phyloP scores from a whole-genome alignment of 2,888 invertebrate species.

The Syritta pipiens region DNA sequence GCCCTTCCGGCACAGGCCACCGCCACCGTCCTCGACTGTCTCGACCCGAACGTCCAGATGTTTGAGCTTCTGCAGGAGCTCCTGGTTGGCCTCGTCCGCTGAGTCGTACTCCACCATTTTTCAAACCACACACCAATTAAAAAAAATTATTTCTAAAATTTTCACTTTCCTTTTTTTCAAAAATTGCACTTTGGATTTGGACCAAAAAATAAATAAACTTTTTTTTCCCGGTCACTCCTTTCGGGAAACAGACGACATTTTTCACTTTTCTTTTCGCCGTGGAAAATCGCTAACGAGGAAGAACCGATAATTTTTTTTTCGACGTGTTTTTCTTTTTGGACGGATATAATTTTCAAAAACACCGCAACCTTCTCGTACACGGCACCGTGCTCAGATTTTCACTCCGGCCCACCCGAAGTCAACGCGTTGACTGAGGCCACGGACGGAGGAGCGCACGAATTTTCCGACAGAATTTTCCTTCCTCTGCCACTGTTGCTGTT shows the following conservation, averaged over 20 bases:
- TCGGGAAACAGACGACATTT: slow-evolving; percentile 33
- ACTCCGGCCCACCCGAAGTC: slow-evolving; percentile 71
- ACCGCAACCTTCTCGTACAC: slow-evolving; percentile 10
- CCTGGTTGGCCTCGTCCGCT: slow-evolving; percentile 77
- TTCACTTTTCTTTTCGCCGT: slow-evolving; percentile 16
- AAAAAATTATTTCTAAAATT: not conserved
- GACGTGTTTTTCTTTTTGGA: too few species aligned
- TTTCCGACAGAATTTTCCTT: slow-evolving; percentile 46
- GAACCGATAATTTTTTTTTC: not conserved
- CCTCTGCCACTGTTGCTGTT: slow-evolving; percentile 20
- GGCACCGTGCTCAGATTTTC: slow-evolving; percentile 4
- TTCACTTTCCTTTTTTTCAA: not conserved
- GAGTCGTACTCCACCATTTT: slow-evolving; percentile 75
- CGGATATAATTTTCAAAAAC: slow-evolving; percentile 5
- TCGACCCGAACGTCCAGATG: slow-evolving; percentile 77
- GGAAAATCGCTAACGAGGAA: too few species aligned
- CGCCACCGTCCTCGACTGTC: slow-evolving; percentile 70
- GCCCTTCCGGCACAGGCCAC: slow-evolving; percentile 78
- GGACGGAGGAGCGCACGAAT: slow-evolving; percentile 27
- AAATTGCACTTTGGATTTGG: slow-evolving; percentile 22
- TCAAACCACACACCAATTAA: not conserved
- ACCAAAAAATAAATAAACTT: too few species aligned
- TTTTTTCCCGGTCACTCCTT: slow-evolving; percentile 17
- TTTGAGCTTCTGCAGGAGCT: slow-evolving; percentile 78
- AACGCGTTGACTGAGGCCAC: slow-evolving; percentile 74